Evolutionary conservation across 2,888 invertebrate genomes (phyloP).

Genomic region (Brachycybe producta): DNA sequence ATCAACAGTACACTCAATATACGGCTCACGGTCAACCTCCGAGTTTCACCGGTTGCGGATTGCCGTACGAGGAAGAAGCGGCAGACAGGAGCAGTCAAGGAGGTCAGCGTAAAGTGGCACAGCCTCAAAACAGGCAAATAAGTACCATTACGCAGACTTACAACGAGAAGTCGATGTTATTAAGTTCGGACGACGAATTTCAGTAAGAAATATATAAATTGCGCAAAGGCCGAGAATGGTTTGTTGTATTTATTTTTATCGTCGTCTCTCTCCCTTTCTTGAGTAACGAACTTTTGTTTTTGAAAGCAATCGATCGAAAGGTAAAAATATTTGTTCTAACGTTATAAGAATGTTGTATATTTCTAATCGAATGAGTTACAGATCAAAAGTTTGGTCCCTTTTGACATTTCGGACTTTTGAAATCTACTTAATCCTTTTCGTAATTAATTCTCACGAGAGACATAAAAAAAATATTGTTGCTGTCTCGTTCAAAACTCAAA

Average conservation of each 20-base stretch:
- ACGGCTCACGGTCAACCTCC: conserved; percentile 30
- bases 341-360: too few species aligned
- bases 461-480: too few species aligned
- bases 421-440: too few species aligned
- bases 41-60: neutral
- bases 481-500: too few species aligned
- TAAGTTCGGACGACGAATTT: conserved; percentile 91
- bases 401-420: neutral
- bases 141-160: conserved; percentile 44
- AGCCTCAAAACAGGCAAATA: conserved; percentile 21
- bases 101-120: conserved; percentile 10
- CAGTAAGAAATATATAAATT: conserved; percentile 43
- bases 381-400: too few species aligned
- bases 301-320: neutral
- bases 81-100: conserved; percentile 1
- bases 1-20: conserved; percentile 98
- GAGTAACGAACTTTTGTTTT: neutral
- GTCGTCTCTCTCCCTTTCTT: too few species aligned
- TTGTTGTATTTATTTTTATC: too few species aligned
- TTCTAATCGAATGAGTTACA: too few species aligned
- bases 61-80: conserved; percentile 13
- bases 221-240: too few species aligned
- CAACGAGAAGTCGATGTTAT: conserved; percentile 88
- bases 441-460: too few species aligned
- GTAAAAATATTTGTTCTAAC: too few species aligned